A percentile compares a stretch with the other conserved stretches of the same genome.
These are phyloP conservation scores for Sycobia sp. DNA, from an alignment of 1,140 invertebrate genomes.

Conservation along the genomic window DNA sequence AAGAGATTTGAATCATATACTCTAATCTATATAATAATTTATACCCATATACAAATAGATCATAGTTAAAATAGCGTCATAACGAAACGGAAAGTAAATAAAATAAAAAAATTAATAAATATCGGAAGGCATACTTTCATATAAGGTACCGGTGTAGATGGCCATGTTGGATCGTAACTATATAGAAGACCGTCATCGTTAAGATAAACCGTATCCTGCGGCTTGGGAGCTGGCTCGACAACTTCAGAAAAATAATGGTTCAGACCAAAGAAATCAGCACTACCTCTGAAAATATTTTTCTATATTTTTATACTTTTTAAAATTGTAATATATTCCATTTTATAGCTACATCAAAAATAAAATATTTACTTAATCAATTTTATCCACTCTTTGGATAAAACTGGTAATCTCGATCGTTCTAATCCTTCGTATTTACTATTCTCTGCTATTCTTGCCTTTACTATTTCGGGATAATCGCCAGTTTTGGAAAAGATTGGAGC, in stretches of 20 bases:
- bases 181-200: constrained; percentile 45
- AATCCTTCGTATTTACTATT: constrained; percentile 65
- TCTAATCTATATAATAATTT: no score
- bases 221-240: constrained; percentile 42
- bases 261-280: constrained; percentile 64
- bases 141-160: no score
- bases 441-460: constrained; percentile 60
- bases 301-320: no score
- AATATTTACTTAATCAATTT: constrained; percentile 39
- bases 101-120: no score
- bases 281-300: constrained; percentile 45
- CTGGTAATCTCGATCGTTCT: constrained; percentile 60
- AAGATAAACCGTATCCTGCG: constrained; percentile 31
- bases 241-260: constrained; percentile 65
- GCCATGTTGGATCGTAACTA: constrained; percentile 31
- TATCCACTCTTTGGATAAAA: constrained; percentile 59
- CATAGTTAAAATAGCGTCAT: no score
- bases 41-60: no score
- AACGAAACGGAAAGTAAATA: no score
- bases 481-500: constrained; percentile 65
- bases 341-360: not conserved
- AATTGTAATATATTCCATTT: no score
- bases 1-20: no score
- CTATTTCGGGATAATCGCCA: constrained; percentile 67
- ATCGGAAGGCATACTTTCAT: no score